Evolutionary conservation across 2,113 vertebrate species (phyloP).

Genomic region (Onychostruthus taczanowskii): DNA sequence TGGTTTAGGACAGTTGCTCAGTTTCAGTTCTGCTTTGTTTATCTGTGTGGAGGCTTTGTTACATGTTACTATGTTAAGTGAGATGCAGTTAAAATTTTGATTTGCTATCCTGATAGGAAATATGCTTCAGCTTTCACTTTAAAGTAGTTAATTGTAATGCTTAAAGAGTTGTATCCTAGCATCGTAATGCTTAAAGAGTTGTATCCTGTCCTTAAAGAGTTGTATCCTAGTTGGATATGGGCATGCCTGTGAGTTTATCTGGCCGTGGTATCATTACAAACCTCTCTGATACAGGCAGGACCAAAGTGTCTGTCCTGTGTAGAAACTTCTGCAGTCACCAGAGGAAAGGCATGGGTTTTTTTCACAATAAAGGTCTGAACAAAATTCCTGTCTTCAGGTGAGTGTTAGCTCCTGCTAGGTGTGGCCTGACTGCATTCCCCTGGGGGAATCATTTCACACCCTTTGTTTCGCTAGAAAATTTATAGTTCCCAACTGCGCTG

Average conservation of each 20-base stretch:
- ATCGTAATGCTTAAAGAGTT: not conserved
- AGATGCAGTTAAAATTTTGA: not conserved
- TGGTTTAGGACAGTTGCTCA: not conserved
- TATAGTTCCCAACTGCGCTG: not conserved
- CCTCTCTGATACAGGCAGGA: not conserved
- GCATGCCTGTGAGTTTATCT: not conserved
- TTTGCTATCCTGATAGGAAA: not conserved
- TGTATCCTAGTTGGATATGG: not conserved
- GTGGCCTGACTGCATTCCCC: not conserved
- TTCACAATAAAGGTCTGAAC: not conserved
- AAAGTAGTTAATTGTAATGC: not conserved
- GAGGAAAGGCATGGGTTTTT: not conserved
- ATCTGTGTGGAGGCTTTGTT: not conserved
- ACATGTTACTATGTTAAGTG: not conserved
- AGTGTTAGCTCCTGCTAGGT: not conserved
- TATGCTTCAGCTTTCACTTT: not conserved
- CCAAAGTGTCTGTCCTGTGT: not conserved
- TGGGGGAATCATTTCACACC: not conserved
- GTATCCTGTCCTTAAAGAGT: not conserved
- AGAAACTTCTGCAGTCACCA: not conserved
- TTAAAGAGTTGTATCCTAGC: not conserved
- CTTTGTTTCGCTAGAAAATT: slow-evolving; percentile 31
- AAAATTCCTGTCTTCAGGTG: slow-evolving; percentile 45
- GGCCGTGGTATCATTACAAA: not conserved
- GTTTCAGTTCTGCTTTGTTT: not conserved